phyloP scores from a whole-genome alignment of 2,113 vertebrate genomes.

The Lanius ludovicianus region DNA sequence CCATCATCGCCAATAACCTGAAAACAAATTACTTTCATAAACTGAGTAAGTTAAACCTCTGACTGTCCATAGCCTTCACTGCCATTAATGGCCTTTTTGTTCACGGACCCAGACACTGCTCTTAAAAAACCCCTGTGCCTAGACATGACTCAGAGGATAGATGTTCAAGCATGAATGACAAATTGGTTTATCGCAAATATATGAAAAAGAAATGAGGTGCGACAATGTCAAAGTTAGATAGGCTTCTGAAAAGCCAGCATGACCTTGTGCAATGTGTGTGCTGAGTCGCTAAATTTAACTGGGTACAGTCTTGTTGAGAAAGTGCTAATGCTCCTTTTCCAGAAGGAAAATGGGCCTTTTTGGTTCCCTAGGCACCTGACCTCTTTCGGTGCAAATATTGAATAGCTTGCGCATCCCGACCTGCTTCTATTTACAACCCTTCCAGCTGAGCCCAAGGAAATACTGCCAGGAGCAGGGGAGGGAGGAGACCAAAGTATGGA shows the following conservation, averaged over 20 bases:
- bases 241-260: conserved; percentile 1
- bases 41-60: conserved; percentile 18
- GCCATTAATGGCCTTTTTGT: conserved; percentile 66
- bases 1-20: conserved; percentile 30
- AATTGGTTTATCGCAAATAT: conserved; percentile 59
- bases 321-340: conserved; percentile 61
- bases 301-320: conserved; percentile 34
- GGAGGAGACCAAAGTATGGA: neutral
- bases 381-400: conserved; percentile 47
- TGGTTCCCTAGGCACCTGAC: conserved; percentile 53
- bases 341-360: conserved; percentile 47
- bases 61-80: conserved; percentile 30
- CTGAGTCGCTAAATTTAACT: conserved; percentile 38
- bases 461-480: neutral
- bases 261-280: conserved; percentile 40
- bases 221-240: conserved; percentile 7
- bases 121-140: conserved; percentile 51
- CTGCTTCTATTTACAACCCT: conserved; percentile 41
- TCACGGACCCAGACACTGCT: conserved; percentile 11
- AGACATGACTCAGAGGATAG: conserved; percentile 69
- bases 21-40: conserved; percentile 60
- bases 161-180: conserved; percentile 64
- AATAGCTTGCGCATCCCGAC: conserved; percentile 2
- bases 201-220: conserved; percentile 59
- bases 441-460: conserved; percentile 39